Evolutionary conservation across 2,113 vertebrate genomes (phyloP), one percentile per base, ranked within the genome.

Genomic region (Phaethornis superciliosus): DNA sequence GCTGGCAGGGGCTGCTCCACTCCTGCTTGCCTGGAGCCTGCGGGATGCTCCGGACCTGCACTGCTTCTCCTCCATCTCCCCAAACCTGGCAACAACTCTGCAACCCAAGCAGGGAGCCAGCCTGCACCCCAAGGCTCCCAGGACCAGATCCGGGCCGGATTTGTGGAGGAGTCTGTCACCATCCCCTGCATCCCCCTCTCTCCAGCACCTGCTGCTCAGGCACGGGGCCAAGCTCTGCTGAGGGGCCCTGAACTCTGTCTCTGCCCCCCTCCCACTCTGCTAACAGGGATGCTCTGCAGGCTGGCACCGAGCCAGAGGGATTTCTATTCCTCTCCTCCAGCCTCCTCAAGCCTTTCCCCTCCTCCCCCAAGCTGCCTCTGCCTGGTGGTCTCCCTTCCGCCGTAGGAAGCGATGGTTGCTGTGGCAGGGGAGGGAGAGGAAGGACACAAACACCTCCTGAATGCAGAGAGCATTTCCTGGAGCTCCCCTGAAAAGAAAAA

Each of bases 181-280:
- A 81, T 88, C 75, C 7, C 67, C 63, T 62, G 40, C 40, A 40
- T 40, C 40, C 40, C 40, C 40, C 33, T 89, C 47, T 83, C 91
- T 88, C 84, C 90, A 94, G 97, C 98, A 98, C 97, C 98, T 98
- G 98, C 97, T 97, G 85, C 94, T 19, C 92, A 56, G 97, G 97
- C 98, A 91, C 47, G 80, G 14, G 95, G 97, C 98, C 98, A 98
- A 97, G 89, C 11, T 72, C 90, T 54, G 97, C 96, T 85, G 95
- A 75, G 90, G 10, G 54, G 96, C 94, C 95, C 97, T 71, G 95
- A 54, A 59, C 97, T 63, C 96, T 96, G 97, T 96, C 96, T 97
- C 95, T 52, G 30, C 96, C 96, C 96, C 90, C 62, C 55, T 88
- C 23, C 85, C 5, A 22, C 15, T 81, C 94, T 87, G 63, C 81